Conservation (phyloP, 2,113 vertebrate species). For the Glaucomys volans region DNA sequence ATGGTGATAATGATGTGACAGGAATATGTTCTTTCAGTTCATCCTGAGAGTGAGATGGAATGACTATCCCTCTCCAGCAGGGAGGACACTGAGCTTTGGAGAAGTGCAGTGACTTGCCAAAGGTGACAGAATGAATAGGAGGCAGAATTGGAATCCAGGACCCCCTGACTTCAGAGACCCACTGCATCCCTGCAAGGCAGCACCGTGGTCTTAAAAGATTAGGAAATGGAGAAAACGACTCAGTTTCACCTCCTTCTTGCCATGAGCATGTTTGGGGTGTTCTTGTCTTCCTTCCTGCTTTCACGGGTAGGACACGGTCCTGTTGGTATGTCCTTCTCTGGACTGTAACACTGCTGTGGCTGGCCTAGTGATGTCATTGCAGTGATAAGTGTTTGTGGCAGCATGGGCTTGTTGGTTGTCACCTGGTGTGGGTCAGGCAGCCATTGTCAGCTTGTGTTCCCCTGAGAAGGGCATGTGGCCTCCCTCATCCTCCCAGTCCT, state of each 20-base stretch:
- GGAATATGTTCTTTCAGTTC: background rate
- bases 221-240: background rate
- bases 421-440: background rate
- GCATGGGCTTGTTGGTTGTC: background rate
- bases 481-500: background rate
- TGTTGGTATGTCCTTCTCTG: background rate
- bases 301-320: accelerated
- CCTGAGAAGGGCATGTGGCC: background rate
- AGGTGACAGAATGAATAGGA: background rate
- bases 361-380: background rate
- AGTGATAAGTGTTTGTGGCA: background rate
- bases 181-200: background rate
- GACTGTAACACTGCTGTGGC: background rate
- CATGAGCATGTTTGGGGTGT: background rate
- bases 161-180: background rate
- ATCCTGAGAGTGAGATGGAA: background rate
- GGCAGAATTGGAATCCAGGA: background rate
- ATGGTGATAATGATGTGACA: background rate
- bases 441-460: too few relatives aligned
- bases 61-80: background rate
- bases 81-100: too few relatives aligned
- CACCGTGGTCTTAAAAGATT: background rate
- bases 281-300: background rate
- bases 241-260: background rate
- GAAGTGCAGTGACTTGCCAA: background rate